Evolutionary conservation across 2,797 vertebrate species (phyloP), one percentile per base, ranked within the genome.

Genomic region (Lutjanus campechanus): DNA sequence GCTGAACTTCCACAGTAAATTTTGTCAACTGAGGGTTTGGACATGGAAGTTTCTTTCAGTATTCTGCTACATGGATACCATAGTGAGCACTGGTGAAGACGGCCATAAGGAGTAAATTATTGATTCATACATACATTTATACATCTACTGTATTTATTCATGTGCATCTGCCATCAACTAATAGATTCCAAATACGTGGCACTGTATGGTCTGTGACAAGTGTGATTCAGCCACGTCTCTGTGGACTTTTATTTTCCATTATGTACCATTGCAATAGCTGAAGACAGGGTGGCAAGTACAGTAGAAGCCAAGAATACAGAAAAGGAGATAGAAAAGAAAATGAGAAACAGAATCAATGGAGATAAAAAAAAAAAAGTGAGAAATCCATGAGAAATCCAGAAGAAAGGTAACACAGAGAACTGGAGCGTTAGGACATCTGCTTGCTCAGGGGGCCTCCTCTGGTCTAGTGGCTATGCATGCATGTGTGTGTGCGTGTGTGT

Each of bases 341-440:
- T 22, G 6, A 19, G 7, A 19, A 5, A 7, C 29, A 46, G 11
- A n/a, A 75, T 51, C 9, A 56, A 62, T 40, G 2, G 17, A 60
- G 59, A 62, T 11, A 9, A 36, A 61, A 79, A 41, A 61, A 79
- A 41, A 29, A 59, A 67, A 72, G 64, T n/a, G 46, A 81, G n/a
- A n/a, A n/a, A n/a, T n/a, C 49, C 15, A 53, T n/a, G 67, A 85
- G 79, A 80, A 72, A 82, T 50, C 62, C 69, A 76, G 69, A 80
- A 79, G 78, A 86, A 84, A 73, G 73, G 71, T 86, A 78, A 82
- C 40, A 49, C 54, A 61, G 74, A 83, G 77, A 83, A 92, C 79
- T 70, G 76, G 83, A 92, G 79, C 67, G 46, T 83, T 81, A 58
- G 91, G 88, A 94, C 94, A 94, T 94, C 93, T 95, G 93, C 88